A percentile compares a stretch with the other conserved stretches of the same genome.
Evolutionary conservation across 2,797 vertebrate genomes (phyloP).

Genomic region (Clarias fuscus): DNA sequence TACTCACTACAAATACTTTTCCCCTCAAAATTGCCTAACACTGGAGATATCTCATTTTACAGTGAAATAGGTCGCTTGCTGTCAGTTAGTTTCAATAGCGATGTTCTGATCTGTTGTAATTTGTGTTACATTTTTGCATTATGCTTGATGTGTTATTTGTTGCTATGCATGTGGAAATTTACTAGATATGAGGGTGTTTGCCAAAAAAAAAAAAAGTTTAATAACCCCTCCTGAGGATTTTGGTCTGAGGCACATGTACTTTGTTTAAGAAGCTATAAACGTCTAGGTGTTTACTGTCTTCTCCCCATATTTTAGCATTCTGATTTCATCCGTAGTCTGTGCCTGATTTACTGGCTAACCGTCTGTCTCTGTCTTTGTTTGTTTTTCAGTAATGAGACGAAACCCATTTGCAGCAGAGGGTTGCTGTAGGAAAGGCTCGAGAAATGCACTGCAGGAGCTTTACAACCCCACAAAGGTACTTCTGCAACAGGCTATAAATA

Average conservation of each 20-base stretch:
- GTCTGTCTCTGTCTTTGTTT: constrained; percentile 34
- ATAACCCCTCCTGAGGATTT: background rate
- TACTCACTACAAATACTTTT: too few relatives aligned
- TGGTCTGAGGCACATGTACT: background rate
- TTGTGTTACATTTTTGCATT: background rate
- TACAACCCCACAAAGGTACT: constrained; percentile 92
- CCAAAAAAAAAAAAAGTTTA: constrained; percentile 18
- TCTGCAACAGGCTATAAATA: background rate
- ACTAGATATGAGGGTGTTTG: background rate
- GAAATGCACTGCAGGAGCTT: constrained; percentile 91
- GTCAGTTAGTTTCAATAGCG: background rate
- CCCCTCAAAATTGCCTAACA: too few relatives aligned
- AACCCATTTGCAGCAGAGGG: constrained; percentile 89
- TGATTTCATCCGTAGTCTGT: constrained; percentile 44
- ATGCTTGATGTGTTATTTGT: constrained; percentile 3
- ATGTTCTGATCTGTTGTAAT: background rate
- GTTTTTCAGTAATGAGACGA: constrained; percentile 88
- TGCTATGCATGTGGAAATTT: background rate
- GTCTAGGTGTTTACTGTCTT: background rate
- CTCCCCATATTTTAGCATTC: background rate
- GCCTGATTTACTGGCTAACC: constrained; percentile 27
- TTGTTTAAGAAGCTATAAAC: background rate
- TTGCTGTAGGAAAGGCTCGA: constrained; percentile 91
- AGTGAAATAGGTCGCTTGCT: background rate
- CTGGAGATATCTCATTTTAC: too few relatives aligned